A percentile compares a stretch with the other conserved stretches of the same genome.
Conservation (phyloP, 2,113 vertebrate genomes). For the Chamaea fasciata region DNA sequence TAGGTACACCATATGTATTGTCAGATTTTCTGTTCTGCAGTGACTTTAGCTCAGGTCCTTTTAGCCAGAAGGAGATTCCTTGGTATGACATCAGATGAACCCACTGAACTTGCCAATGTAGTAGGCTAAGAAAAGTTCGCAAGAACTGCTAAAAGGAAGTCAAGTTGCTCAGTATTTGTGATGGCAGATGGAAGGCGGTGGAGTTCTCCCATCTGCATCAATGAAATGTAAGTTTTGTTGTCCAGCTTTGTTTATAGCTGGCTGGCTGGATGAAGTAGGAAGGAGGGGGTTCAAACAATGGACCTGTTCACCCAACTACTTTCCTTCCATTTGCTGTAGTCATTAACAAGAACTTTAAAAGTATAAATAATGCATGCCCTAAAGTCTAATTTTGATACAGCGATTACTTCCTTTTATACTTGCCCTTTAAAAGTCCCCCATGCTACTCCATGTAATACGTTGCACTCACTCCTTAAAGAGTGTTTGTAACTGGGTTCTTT, state of each 20-base stretch:
- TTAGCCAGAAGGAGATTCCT: background rate
- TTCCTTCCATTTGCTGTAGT: conserved; percentile 2
- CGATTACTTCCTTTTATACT: background rate
- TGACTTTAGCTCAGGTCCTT: background rate
- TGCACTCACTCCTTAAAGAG: background rate
- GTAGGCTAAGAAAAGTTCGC: background rate
- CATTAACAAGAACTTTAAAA: background rate
- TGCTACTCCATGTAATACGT: background rate
- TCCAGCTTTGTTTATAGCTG: background rate
- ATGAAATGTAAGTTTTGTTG: background rate
- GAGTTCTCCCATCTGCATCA: background rate
- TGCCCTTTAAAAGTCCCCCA: background rate
- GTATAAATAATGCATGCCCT: background rate
- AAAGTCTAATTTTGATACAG: background rate
- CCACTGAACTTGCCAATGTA: background rate
- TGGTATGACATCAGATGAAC: background rate
- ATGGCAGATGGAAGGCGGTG: background rate
- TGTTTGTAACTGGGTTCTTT: background rate
- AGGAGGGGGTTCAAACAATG: background rate
- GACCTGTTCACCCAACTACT: background rate
- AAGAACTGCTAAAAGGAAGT: background rate
- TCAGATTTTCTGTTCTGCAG: background rate
- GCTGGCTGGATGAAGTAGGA: background rate
- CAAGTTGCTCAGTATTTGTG: background rate
- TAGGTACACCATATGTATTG: fast-evolving